These are phyloP conservation scores for Dryobota labecula DNA, from an alignment of 2,888 invertebrate genomes.

Conservation along the genomic window DNA sequence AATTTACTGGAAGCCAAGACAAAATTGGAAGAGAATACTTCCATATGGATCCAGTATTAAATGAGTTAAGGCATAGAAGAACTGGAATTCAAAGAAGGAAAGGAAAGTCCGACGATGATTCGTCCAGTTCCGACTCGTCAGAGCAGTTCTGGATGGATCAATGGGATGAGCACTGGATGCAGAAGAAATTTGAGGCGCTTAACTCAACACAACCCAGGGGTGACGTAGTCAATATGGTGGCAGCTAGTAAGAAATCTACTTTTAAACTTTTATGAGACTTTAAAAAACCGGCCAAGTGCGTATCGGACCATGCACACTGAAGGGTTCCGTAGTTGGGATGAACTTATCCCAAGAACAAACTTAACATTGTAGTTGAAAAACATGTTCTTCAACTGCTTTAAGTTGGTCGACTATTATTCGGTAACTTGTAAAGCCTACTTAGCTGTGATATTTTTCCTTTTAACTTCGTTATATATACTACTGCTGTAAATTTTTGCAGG, in stretches of 20 bases:
- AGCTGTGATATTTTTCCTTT: too few relatives aligned
- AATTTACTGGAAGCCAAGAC: constrained; percentile 2
- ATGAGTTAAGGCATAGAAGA: constrained; percentile 60
- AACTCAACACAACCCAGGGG: constrained; percentile 72
- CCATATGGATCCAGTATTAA: constrained; percentile 75
- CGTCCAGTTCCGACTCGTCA: constrained; percentile 40
- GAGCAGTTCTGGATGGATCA: constrained; percentile 71
- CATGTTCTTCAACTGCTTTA: too few relatives aligned
- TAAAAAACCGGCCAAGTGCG: too few relatives aligned
- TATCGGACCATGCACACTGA: too few relatives aligned
- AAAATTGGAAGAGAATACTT: constrained; percentile 52
- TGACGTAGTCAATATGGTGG: constrained; percentile 83
- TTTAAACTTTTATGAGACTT: not conserved
- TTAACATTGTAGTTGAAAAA: too few relatives aligned
- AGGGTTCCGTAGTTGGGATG: too few relatives aligned
- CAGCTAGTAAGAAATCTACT: constrained; percentile 74
- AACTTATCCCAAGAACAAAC: too few relatives aligned
- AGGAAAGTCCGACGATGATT: accelerated
- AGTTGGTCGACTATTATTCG: too few relatives aligned
- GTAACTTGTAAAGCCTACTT: too few relatives aligned
- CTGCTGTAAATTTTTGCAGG: too few relatives aligned
- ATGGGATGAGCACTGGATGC: constrained; percentile 71
- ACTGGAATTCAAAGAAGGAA: constrained; percentile 16
- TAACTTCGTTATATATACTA: too few relatives aligned
- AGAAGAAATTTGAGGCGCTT: constrained; percentile 76